Evolutionary conservation across 2,113 vertebrate genomes (phyloP), one percentile per base, ranked within the genome.

Genomic region (Daboia siamensis): DNA sequence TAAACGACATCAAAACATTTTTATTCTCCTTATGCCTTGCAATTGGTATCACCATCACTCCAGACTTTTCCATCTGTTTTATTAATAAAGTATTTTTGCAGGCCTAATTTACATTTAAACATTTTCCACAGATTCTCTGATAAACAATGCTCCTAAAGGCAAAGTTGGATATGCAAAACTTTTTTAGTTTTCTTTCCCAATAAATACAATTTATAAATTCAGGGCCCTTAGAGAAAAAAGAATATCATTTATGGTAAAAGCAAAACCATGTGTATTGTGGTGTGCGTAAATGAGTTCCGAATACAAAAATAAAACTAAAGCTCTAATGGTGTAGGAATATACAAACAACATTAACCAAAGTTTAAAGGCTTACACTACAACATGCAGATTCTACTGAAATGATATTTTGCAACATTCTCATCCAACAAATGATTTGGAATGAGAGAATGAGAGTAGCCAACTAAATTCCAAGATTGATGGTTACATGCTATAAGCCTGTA

Each of bases 101-200:
- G 23, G 5, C 33, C 86, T 90, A 21, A 54, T 88, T 91, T 48
- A 54, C 54, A 4, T 20, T 20, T 51, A 24, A 9, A 26, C 4
- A 84, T 13, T 15, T 1, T 1, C 5, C 23, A 29, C 26, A 64
- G 5, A 21, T 59, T 80, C 10, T 93, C 93, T 86, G 93, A 52
- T 64, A 92, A 96, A 95, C 95, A 97, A 96, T 97, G 97, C 97
- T 97, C 97, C 97, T 97, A 95, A 96, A 96, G 94, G 95, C 91
- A 96, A 96, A 61, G 89, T 69, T 46, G 90, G 80, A 21, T 9
- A 51, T 90, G 52, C 44, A 85, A 51, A 56, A 87, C 56, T 74
- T 4, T 46, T 44, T 93, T 95, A 92, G 54, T 93, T 95, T 80
- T 87, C 87, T 90, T 94, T 91, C 94, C 92, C 29, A 94, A 89